Conservation (phyloP, 2,113 vertebrate species). For the Thinocorus orbignyianus region DNA sequence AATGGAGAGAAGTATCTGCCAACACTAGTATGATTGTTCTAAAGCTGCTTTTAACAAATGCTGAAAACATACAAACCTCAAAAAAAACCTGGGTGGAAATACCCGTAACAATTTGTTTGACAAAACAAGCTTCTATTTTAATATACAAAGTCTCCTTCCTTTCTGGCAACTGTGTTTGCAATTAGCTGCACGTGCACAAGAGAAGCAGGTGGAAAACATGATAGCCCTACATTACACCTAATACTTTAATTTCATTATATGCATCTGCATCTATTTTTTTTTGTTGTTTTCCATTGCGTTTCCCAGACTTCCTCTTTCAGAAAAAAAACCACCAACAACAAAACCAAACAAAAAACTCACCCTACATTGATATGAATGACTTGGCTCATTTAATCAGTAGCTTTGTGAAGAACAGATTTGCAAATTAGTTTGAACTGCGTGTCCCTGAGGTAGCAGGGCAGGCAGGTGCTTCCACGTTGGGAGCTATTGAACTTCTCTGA, state of each 20-base stretch:
- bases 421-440: background rate
- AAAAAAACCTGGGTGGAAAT: background rate
- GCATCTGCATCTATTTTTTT: background rate
- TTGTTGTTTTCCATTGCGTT: background rate
- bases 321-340: too few species aligned
- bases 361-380: background rate
- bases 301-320: background rate
- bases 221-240: background rate
- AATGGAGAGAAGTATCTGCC: background rate
- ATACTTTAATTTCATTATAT: background rate
- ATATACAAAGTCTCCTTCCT: background rate
- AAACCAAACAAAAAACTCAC: too few species aligned
- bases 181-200: rapidly evolving
- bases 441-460: background rate
- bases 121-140: background rate
- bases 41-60: background rate
- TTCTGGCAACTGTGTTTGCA: background rate
- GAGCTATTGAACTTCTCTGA: background rate
- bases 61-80: background rate
- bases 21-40: background rate
- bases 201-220: background rate
- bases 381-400: slow-evolving; percentile 1
- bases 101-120: background rate
- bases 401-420: background rate
- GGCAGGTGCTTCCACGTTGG: background rate